Evolutionary conservation across 2,888 invertebrate genomes (phyloP).

Genomic region (Ochropleura plecta): DNA sequence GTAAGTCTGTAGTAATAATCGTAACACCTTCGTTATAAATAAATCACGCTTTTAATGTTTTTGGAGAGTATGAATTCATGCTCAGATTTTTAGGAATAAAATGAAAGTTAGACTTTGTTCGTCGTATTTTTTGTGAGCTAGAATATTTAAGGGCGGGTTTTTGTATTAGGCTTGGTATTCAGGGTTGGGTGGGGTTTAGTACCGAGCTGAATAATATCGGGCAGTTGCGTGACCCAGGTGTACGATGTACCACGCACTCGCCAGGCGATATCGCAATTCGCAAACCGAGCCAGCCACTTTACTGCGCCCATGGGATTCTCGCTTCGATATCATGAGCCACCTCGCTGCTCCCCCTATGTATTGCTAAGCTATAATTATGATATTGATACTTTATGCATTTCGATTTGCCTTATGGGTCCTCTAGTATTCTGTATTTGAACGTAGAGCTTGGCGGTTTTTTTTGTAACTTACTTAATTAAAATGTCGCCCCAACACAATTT

Average conservation of each 20-base stretch:
- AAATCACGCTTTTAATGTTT: constrained; percentile 59
- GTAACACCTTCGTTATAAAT: constrained; percentile 65
- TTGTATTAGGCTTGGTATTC: constrained; percentile 36
- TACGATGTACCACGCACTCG: constrained; percentile 70
- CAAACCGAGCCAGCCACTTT: constrained; percentile 76
- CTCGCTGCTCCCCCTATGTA: constrained; percentile 43
- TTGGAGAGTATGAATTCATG: constrained; percentile 28
- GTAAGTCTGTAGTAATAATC: constrained; percentile 53
- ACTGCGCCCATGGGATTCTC: constrained; percentile 77
- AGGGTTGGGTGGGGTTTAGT: constrained; percentile 32
- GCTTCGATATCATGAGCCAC: constrained; percentile 72
- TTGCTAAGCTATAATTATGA: constrained; percentile 61
- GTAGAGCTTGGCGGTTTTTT: not conserved
- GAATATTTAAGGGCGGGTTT: constrained; percentile 39
- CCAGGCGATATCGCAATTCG: constrained; percentile 73
- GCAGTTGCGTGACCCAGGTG: constrained; percentile 75
- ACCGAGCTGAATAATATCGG: constrained; percentile 51
- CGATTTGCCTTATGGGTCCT: constrained; percentile 23
- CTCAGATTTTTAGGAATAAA: constrained; percentile 37
- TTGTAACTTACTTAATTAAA: not conserved
- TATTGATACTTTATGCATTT: constrained; percentile 53
- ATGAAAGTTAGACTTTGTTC: constrained; percentile 24
- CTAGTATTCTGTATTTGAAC: not conserved
- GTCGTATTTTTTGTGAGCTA: constrained; percentile 32
- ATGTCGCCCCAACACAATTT: not conserved